Conservation (phyloP, 2,888 invertebrate genomes). For the Tipula confusa region DNA sequence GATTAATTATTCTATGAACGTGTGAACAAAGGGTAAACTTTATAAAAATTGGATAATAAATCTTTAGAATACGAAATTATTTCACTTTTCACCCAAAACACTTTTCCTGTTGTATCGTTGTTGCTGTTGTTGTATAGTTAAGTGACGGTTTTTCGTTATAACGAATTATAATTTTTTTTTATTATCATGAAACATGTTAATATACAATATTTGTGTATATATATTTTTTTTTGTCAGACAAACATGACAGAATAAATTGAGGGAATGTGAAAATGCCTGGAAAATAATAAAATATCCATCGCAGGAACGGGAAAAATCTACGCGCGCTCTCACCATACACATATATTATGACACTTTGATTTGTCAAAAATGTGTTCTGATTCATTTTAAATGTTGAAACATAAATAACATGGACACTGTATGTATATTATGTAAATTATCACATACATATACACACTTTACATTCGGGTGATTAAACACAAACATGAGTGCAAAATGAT, state of each 20-base stretch:
- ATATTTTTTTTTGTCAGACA: not conserved
- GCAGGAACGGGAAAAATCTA: not conserved
- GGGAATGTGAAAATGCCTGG: not conserved
- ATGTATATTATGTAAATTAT: too few species aligned
- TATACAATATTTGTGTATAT: not conserved
- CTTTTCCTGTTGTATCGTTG: not conserved
- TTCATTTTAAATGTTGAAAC: too few species aligned
- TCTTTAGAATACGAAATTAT: conserved; percentile 15
- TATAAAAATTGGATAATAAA: conserved; percentile 25
- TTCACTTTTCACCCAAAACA: conserved; percentile 12
- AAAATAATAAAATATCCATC: not conserved
- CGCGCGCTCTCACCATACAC: not conserved
- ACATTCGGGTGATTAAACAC: not conserved
- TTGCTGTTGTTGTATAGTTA: not conserved
- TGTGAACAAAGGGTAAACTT: conserved; percentile 25
- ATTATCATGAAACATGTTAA: conserved; percentile 3
- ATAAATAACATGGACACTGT: too few species aligned
- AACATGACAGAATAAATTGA: not conserved
- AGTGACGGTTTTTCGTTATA: not conserved
- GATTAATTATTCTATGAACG: conserved; percentile 25
- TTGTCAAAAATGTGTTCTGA: not conserved
- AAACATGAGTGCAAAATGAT: not conserved
- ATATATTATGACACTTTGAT: not conserved
- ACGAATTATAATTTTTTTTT: conserved; percentile 8
- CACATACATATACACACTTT: too few species aligned